Conservation (phyloP, 2,888 invertebrate species). For the Campoletis raptor region DNA sequence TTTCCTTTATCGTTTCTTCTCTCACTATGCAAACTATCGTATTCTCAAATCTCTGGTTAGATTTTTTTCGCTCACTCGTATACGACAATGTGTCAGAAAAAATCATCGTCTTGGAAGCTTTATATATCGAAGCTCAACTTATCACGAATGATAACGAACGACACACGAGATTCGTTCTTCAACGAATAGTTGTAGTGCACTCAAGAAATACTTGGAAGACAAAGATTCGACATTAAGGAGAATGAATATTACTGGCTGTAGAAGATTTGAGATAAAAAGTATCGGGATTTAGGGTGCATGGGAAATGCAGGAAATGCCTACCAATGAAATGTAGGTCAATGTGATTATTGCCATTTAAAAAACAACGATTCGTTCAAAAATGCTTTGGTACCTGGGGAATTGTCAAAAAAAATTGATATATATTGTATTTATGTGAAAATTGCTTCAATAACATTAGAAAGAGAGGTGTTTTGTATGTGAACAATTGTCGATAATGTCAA, state of each 20-base stretch:
- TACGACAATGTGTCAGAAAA: constrained; percentile 64
- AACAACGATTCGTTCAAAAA: not conserved
- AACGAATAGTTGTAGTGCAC: constrained; percentile 24
- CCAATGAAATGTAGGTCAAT: not conserved
- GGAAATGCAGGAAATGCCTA: not conserved
- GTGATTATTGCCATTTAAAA: not conserved
- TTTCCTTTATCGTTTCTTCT: not conserved
- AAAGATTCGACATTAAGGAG: not conserved
- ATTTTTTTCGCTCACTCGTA: constrained; percentile 19
- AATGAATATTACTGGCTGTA: constrained; percentile 19
- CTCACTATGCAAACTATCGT: constrained; percentile 27
- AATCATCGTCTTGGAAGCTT: constrained; percentile 49
- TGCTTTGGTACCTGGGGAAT: not conserved
- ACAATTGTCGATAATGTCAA: too few relatives aligned
- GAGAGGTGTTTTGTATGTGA: too few relatives aligned
- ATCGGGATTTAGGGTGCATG: not conserved
- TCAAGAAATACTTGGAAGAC: not conserved
- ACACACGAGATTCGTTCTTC: not conserved
- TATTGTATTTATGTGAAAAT: not conserved
- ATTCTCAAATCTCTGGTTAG: constrained; percentile 37
- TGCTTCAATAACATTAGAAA: not conserved
- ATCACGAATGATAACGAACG: constrained; percentile 13
- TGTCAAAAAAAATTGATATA: not conserved
- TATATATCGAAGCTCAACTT: constrained; percentile 3
- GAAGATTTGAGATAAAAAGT: constrained; percentile 36